Conservation (phyloP, 35 echinoderm and acorn worm genomes). For the Ophiothrix spiculata region DNA sequence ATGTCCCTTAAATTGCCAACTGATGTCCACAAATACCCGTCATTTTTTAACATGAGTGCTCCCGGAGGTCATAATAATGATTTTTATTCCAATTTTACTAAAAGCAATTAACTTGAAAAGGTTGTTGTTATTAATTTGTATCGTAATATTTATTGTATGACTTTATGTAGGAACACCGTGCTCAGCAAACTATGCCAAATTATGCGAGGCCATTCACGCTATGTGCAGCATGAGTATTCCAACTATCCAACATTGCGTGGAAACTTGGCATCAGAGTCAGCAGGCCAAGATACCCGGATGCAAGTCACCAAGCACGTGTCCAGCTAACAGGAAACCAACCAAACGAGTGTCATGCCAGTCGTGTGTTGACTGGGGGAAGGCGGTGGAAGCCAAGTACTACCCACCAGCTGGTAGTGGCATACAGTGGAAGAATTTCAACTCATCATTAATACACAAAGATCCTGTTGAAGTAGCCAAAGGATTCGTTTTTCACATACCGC, state of each 20-base stretch:
- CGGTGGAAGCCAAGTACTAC: neutral
- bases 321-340: neutral
- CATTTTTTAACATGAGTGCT: no score
- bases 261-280: neutral
- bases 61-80: no score
- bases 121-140: no score
- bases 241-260: neutral
- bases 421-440: neutral
- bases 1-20: no score
- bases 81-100: no score
- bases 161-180: no score
- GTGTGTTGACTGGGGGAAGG: neutral
- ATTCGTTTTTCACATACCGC: neutral
- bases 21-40: no score
- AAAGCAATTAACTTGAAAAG: no score
- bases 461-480: neutral
- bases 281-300: neutral
- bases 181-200: no score
- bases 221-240: neutral
- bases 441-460: neutral
- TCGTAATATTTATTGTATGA: no score
- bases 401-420: neutral
- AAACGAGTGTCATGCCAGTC: neutral
- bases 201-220: no score
- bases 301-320: neutral